Percentiles rank a stretch among this genome's conserved stretches.
Evolutionary conservation across 2,797 vertebrate genomes (phyloP).

Genomic region (Knipowitschia caucasica): DNA sequence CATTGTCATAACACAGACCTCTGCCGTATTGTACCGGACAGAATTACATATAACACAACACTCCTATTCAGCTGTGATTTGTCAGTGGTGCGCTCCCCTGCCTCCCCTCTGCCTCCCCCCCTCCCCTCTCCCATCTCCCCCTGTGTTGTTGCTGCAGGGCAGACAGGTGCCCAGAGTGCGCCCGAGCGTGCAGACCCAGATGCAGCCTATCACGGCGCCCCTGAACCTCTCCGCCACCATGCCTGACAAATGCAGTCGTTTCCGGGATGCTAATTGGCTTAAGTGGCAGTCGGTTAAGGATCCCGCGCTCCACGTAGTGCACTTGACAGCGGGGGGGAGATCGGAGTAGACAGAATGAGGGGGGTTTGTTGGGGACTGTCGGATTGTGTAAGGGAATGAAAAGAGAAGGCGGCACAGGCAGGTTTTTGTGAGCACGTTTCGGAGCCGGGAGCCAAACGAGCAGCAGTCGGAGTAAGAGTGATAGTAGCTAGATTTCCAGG

Average conservation of each 20-base stretch:
- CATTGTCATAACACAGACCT: neutral
- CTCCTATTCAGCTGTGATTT: neutral
- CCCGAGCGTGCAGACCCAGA: constrained; percentile 35
- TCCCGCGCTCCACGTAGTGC: constrained; percentile 39
- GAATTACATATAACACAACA: neutral
- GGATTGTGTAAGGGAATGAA: constrained; percentile 4
- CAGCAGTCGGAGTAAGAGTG: neutral
- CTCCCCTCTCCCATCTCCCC: neutral
- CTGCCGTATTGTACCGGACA: neutral
- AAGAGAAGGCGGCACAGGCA: neutral
- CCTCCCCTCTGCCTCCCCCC: constrained; percentile 6
- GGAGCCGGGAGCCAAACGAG: neutral
- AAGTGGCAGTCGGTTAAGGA: constrained; percentile 55
- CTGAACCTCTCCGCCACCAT: constrained; percentile 19
- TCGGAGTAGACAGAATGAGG: constrained; percentile 17
- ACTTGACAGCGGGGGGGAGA: constrained; percentile 33
- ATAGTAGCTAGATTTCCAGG: neutral
- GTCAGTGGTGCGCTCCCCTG: constrained; percentile 1
- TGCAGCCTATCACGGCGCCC: constrained; percentile 24
- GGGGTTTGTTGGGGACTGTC: neutral
- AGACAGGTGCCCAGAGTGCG: constrained; percentile 44
- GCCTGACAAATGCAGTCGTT: constrained; percentile 33
- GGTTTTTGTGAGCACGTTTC: neutral
- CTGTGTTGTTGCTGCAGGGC: constrained; percentile 38
- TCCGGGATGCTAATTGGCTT: constrained; percentile 48